Conservation (phyloP, 2,888 invertebrate genomes). For the Heliconius hortense region DNA sequence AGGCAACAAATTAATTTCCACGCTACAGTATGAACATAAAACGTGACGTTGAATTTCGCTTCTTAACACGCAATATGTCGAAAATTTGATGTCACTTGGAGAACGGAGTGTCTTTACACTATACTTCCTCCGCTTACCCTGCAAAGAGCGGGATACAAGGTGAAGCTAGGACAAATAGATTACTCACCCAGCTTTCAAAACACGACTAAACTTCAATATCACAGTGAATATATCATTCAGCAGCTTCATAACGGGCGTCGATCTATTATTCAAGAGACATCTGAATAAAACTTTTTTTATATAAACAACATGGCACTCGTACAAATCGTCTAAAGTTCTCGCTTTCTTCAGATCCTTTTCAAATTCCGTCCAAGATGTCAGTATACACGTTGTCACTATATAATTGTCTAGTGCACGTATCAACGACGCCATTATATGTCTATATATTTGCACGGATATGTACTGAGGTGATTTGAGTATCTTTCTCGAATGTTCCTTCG, state of each 20-base stretch:
- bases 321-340: slow-evolving; percentile 86
- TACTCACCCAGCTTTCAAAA: slow-evolving; percentile 77
- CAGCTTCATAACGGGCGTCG: slow-evolving; percentile 85
- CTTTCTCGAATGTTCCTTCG: slow-evolving; percentile 66
- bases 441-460: slow-evolving; percentile 85
- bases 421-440: slow-evolving; percentile 89
- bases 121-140: not conserved
- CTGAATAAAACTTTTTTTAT: slow-evolving; percentile 88
- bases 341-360: slow-evolving; percentile 85
- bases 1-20: too few relatives aligned
- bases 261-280: slow-evolving; percentile 87
- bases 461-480: slow-evolving; percentile 85
- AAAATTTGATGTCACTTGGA: not conserved
- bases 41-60: too few relatives aligned
- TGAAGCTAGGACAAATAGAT: not conserved
- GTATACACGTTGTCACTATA: slow-evolving; percentile 88
- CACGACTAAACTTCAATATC: slow-evolving; percentile 86
- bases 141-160: not conserved
- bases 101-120: too few relatives aligned
- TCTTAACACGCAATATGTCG: not conserved
- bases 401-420: slow-evolving; percentile 89
- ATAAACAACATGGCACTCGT: slow-evolving; percentile 87
- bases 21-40: too few relatives aligned
- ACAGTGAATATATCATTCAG: slow-evolving; percentile 88
- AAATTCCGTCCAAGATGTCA: slow-evolving; percentile 88